These are phyloP conservation scores for Papilio gigon DNA, from an alignment of 2,888 invertebrate species.

Conservation along the genomic window DNA sequence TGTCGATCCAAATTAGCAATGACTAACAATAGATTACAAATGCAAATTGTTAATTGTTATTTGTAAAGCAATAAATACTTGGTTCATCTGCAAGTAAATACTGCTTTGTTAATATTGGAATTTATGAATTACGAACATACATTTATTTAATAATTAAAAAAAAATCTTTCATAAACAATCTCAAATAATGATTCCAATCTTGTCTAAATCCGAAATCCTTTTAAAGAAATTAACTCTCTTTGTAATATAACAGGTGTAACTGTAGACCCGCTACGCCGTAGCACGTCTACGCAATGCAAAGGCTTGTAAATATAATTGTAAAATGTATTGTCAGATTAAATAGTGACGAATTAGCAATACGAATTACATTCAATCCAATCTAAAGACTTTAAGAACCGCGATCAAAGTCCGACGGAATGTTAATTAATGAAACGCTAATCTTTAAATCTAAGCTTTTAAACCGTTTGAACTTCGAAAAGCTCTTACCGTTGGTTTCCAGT, in stretches of 20 bases:
- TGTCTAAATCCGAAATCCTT: no score
- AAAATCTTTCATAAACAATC: no score
- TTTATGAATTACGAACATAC: background rate
- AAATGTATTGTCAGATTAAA: background rate
- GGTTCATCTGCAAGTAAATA: background rate
- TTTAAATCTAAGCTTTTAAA: slow-evolving; percentile 29
- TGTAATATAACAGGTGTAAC: no score
- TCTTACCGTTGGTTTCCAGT: background rate
- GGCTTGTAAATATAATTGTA: background rate
- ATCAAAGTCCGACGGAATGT: slow-evolving; percentile 19
- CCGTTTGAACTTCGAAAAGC: slow-evolving; percentile 11
- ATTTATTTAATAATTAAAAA: no score
- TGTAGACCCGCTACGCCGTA: background rate
- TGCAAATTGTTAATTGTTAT: background rate
- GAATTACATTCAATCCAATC: slow-evolving; percentile 6
- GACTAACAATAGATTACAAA: background rate
- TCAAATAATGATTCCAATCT: no score
- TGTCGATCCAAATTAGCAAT: slow-evolving; percentile 10
- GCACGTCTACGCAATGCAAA: background rate
- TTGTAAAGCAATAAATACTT: background rate
- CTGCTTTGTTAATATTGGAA: background rate
- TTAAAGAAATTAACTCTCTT: no score
- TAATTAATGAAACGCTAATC: slow-evolving; percentile 30
- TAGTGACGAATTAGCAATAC: background rate
- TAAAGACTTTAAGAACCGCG: slow-evolving; percentile 10